phyloP scores from a whole-genome alignment of 2,797 vertebrate species.

The Acrocephalus scirpaceus region DNA sequence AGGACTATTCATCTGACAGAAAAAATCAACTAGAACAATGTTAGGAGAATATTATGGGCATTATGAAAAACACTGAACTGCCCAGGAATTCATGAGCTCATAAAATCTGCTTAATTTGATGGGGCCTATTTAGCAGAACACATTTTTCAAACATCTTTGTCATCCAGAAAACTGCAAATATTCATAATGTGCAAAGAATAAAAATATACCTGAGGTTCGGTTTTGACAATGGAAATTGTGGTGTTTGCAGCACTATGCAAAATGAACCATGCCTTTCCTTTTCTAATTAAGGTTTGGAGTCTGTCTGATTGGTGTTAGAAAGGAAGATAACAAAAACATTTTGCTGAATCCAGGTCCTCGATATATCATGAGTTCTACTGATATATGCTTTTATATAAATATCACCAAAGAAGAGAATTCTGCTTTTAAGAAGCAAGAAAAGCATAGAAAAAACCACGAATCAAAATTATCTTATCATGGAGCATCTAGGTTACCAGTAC shows the following conservation, averaged over 20 bases:
- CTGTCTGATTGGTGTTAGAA: conserved; percentile 86
- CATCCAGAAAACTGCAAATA: background rate
- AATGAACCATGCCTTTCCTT: conserved; percentile 64
- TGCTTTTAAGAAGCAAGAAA: conserved; percentile 81
- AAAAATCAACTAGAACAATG: background rate
- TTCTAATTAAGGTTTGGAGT: conserved; percentile 85
- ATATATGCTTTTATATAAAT: conserved; percentile 87
- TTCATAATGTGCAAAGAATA: background rate
- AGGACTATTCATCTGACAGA: background rate
- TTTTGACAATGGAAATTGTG: background rate
- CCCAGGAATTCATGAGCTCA: background rate
- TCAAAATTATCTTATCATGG: conserved; percentile 78
- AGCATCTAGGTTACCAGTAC: conserved; percentile 79
- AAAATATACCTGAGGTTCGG: background rate
- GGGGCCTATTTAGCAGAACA: background rate
- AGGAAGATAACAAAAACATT: conserved; percentile 88
- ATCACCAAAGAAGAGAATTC: conserved; percentile 89
- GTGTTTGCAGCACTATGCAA: background rate
- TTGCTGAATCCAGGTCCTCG: conserved; percentile 84
- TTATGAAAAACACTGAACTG: background rate
- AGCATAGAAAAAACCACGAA: conserved; percentile 64
- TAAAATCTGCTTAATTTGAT: background rate
- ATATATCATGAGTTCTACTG: conserved; percentile 85
- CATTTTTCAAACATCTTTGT: background rate
- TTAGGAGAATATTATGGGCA: background rate